Base-by-base conservation (phyloP, 2,888 invertebrate species). In the Gandaritis pyraliata region DNA sequence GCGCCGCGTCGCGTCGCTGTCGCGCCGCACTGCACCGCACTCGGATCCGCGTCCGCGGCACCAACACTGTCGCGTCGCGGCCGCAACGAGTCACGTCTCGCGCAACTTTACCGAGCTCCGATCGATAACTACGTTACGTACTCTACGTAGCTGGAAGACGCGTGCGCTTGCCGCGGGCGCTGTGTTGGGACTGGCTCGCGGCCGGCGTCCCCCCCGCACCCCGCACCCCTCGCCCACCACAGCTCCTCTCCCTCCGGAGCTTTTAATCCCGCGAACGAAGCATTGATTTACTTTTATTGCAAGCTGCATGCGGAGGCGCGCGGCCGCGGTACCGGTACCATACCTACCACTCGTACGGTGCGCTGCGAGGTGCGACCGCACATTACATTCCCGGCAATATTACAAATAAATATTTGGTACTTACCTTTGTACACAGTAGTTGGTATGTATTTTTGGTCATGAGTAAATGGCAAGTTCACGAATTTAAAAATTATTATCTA, bases 231-330 rank as follows among this genome's bases (percentile, higher is more conserved):
- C 69, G 65, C 16, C 66, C 71, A 68, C 65, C 73, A 65, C 56
- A 65, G 58, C 66, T 64, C 60, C 64, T 65, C 68, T 71, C 68
- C 69, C 71, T 66, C 54, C 68, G 67, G 69, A 75, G 74, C 81
- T 77, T 78, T 78, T 77, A 74, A 76, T 79, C 78, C 75, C 68
- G 71, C 71, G 68, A 53, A 69, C 70, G 69, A 55, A 72, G 69
- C 80, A 73, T 76, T 80, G 76, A 81, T 83, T 84, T 84, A 82
- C 77, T 83, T 83, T 80, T 79, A 81, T 81, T 80, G 81, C 81
- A 73, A 71, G 70, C 64, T 41, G 49, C 61, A 47, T 43, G 49
- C 48, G 41, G 43, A 38, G 33, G 46, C 30, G 15, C 13, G 12
- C 41, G 23, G 52, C 36, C 33, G n/a, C 13, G 53, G 18, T 36